A percentile compares a stretch with the other conserved stretches of the same genome.
Conservation (phyloP, 2,797 vertebrate species). For the Poeciliopsis turneri region DNA sequence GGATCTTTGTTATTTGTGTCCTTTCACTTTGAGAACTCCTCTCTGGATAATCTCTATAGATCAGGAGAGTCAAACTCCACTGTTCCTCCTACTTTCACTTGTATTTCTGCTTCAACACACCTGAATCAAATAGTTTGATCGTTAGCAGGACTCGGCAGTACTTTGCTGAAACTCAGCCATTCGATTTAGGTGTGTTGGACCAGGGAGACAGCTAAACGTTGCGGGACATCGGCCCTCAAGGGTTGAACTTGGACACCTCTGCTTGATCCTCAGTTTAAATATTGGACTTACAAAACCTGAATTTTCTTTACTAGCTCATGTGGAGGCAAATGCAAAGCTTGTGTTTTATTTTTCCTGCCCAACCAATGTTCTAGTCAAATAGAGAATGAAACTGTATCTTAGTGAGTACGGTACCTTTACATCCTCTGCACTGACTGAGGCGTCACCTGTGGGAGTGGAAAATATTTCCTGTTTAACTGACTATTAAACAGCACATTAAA, state of each 20-base stretch:
- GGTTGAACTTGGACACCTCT: background rate
- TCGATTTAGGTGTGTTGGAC: background rate
- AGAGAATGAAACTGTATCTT: background rate
- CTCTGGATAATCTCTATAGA: background rate
- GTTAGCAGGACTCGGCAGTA: background rate
- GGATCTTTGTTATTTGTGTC: background rate
- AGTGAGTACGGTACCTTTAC: slow-evolving; percentile 47
- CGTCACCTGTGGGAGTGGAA: slow-evolving; percentile 65
- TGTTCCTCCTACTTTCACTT: background rate
- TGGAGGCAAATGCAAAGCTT: background rate
- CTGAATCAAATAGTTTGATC: background rate
- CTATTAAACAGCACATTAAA: background rate
- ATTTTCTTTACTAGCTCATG: background rate
- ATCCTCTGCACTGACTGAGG: slow-evolving; percentile 66
- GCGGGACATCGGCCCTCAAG: background rate
- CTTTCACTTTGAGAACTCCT: background rate
- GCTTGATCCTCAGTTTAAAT: background rate
- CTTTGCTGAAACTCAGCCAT: background rate
- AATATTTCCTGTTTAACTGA: slow-evolving; percentile 6
- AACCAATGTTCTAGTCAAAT: background rate
- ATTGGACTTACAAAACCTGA: background rate
- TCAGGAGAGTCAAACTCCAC: background rate
- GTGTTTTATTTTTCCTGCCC: background rate
- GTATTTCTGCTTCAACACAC: background rate
- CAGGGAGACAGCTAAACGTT: background rate